phyloP scores from a whole-genome alignment of 2,888 invertebrate genomes.

The Machimus rusticus region DNA sequence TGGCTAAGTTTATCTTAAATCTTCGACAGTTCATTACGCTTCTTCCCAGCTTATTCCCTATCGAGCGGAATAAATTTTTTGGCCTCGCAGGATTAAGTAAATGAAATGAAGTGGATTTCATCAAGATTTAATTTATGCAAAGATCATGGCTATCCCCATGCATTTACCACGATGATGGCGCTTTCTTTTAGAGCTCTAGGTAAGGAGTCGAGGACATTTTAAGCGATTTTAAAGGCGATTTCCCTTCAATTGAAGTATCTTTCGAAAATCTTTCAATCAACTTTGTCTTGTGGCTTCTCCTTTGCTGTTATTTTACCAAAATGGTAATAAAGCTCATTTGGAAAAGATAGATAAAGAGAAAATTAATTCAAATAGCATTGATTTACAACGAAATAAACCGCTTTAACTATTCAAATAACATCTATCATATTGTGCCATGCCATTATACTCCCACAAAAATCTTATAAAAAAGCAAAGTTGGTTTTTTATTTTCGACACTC shows the following conservation, averaged over 20 bases:
- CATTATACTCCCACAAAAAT: neutral
- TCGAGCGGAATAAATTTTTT: neutral
- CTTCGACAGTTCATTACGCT: slow-evolving; percentile 37
- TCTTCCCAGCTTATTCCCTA: slow-evolving; percentile 29
- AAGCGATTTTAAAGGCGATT: neutral
- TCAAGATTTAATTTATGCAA: slow-evolving; percentile 40
- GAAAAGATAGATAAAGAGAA: neutral
- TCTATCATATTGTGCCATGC: neutral
- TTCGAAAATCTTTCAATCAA: neutral
- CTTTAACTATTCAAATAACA: too few species aligned
- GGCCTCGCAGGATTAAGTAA: slow-evolving; percentile 35
- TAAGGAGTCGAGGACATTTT: neutral
- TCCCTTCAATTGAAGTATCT: neutral
- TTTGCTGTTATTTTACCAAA: neutral
- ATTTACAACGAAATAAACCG: neutral
- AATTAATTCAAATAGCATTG: neutral
- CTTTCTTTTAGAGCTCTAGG: neutral
- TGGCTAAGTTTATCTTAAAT: slow-evolving; percentile 42
- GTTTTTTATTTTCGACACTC: neutral
- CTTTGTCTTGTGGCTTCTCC: neutral
- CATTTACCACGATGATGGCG: neutral
- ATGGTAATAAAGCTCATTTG: neutral
- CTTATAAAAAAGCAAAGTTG: neutral
- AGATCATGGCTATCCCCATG: slow-evolving; percentile 22
- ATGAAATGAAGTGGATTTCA: slow-evolving; percentile 41